Conservation (phyloP, 2,888 invertebrate species). For the Cyclophora punctaria region DNA sequence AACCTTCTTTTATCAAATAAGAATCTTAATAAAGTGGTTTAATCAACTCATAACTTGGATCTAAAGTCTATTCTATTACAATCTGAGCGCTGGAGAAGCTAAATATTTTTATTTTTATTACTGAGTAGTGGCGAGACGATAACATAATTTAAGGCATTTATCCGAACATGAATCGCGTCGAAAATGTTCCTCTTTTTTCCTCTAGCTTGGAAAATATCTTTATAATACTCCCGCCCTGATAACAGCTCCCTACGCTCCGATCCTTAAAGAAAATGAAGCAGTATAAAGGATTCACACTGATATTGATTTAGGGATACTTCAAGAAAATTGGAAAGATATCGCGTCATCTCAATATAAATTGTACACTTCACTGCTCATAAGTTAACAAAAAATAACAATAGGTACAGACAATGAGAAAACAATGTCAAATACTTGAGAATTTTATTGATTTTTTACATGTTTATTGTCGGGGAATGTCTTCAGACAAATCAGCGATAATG, state of each 20-base stretch:
- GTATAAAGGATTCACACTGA: conserved; percentile 35
- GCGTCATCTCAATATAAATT: neutral
- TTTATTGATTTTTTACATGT: neutral
- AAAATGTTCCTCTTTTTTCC: conserved; percentile 29
- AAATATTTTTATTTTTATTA: conserved; percentile 37
- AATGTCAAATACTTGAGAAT: neutral
- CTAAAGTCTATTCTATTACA: conserved; percentile 19
- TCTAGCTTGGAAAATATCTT: conserved; percentile 35
- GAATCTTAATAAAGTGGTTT: conserved; percentile 25
- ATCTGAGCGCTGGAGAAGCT: conserved; percentile 14
- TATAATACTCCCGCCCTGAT: conserved; percentile 39
- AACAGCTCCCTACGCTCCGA: conserved; percentile 44
- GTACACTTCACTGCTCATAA: neutral
- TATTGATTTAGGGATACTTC: conserved; percentile 29
- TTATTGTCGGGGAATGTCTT: conserved; percentile 77
- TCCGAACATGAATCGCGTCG: conserved; percentile 36
- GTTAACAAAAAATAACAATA: neutral
- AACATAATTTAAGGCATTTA: conserved; percentile 50
- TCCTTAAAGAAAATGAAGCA: conserved; percentile 44
- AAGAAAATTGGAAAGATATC: conserved; percentile 17
- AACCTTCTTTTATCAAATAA: conserved; percentile 2
- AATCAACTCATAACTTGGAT: neutral
- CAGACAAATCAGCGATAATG: conserved; percentile 84
- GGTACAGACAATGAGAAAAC: neutral
- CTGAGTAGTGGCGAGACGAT: conserved; percentile 35